Evolutionary conservation across 2,888 invertebrate genomes (phyloP).

Genomic region (Alloplasta piceator): DNA sequence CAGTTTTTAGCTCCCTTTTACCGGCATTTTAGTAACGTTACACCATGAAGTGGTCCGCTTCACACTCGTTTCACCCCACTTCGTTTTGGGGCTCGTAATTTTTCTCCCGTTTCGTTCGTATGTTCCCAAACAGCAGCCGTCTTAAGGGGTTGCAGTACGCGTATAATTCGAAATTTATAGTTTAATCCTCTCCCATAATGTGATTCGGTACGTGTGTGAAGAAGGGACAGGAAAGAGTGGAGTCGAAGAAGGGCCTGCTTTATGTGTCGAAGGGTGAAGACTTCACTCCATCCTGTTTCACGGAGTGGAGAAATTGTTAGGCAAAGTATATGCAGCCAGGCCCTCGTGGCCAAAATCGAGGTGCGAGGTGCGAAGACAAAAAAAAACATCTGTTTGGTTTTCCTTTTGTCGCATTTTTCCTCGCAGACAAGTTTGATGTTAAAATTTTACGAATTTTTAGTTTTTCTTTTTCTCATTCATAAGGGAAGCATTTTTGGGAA

Average conservation of each 20-base stretch:
- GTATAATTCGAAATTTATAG: constrained; percentile 66
- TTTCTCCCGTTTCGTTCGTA: constrained; percentile 49
- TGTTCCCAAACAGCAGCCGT: constrained; percentile 60
- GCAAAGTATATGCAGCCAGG: constrained; percentile 1
- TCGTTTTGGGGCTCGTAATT: constrained; percentile 53
- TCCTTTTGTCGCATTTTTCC: no score
- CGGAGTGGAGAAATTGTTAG: constrained; percentile 14
- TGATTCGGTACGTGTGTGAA: constrained; percentile 36
- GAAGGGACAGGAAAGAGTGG: constrained; percentile 33
- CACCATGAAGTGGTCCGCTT: constrained; percentile 38
- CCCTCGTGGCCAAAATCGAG: constrained; percentile 38
- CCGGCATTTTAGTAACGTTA: constrained; percentile 49
- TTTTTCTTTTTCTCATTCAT: no score
- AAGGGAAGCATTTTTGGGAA: no score
- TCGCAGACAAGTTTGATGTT: no score
- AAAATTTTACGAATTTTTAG: no score
- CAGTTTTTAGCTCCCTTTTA: constrained; percentile 18
- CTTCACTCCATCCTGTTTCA: background rate
- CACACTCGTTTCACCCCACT: constrained; percentile 34
- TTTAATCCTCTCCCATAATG: constrained; percentile 34
- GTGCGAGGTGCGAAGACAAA: constrained; percentile 16
- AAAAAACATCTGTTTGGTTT: no score
- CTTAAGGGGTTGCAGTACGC: constrained; percentile 49
- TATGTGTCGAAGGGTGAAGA: constrained; percentile 15
- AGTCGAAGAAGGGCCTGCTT: background rate